phyloP scores from a whole-genome alignment of 2,888 invertebrate genomes.

The Silvanus unidentatus region DNA sequence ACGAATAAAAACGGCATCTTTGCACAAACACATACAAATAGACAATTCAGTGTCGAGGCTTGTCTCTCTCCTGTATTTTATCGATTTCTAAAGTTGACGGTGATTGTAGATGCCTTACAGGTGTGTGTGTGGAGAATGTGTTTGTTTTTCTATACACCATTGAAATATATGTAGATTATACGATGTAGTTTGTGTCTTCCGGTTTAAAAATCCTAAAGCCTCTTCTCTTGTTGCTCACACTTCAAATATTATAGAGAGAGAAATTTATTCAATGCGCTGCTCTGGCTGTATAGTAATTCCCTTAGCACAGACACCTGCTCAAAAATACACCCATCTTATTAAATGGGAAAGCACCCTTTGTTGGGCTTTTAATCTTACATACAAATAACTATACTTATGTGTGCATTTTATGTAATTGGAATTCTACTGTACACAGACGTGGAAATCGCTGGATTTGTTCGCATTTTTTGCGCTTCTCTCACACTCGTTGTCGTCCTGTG shows the following conservation, averaged over 20 bases:
- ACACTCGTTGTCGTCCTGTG: too few species aligned
- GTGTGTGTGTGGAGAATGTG: slow-evolving; percentile 14
- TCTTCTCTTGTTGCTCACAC: slow-evolving; percentile 13
- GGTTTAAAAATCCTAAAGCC: neutral
- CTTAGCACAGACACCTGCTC: slow-evolving; percentile 16
- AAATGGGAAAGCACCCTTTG: slow-evolving; percentile 6
- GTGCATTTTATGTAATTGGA: neutral
- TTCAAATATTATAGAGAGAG: neutral
- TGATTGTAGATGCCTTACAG: slow-evolving; percentile 24
- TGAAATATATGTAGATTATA: too few species aligned
- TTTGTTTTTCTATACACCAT: too few species aligned
- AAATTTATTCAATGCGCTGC: slow-evolving; percentile 4
- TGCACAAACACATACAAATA: too few species aligned
- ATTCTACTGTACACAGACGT: too few species aligned
- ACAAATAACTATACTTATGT: neutral
- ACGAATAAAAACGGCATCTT: too few species aligned
- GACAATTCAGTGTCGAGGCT: too few species aligned
- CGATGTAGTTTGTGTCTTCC: too few species aligned
- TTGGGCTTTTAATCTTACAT: too few species aligned
- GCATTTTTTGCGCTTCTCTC: too few species aligned
- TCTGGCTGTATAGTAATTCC: slow-evolving; percentile 15
- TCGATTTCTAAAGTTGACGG: neutral
- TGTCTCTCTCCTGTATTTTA: too few species aligned
- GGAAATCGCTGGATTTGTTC: too few species aligned
- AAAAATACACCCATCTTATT: slow-evolving; percentile 14